Conservation (phyloP, 2,797 vertebrate species). For the Trichosurus vulpecula region DNA sequence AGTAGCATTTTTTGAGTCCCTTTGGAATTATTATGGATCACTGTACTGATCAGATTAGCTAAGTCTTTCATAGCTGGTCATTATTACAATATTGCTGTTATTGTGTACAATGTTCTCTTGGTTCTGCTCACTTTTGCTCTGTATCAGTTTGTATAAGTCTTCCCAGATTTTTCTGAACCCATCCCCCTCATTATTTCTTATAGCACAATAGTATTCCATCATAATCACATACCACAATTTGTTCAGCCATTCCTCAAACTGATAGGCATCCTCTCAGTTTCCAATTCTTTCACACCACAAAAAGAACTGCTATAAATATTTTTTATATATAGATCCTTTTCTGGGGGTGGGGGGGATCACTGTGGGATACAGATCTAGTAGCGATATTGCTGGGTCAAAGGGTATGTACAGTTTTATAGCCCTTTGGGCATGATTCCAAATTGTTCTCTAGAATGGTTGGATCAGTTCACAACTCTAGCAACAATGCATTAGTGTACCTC, state of each 20-base stretch:
- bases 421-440: not conserved
- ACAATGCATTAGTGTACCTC: not conserved
- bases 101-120: not conserved
- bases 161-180: not conserved
- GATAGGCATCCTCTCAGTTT: not conserved
- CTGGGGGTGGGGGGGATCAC: not conserved
- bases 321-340: not conserved
- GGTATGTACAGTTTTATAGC: not conserved
- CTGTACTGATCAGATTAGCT: not conserved
- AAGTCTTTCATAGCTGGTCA: not conserved
- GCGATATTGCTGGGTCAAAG: not conserved
- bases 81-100: not conserved
- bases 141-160: not conserved
- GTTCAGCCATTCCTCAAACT: not conserved
- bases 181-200: not conserved
- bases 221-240: not conserved
- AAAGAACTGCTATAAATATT: not conserved
- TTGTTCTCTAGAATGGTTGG: not conserved
- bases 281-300: not conserved
- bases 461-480: not conserved
- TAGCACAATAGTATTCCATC: not conserved
- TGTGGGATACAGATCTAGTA: not conserved
- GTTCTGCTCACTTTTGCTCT: not conserved
- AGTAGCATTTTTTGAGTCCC: not conserved
- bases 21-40: not conserved